Evolutionary conservation across 2,797 vertebrate genomes (phyloP).

Genomic region (Hypotaenidia okinawae): DNA sequence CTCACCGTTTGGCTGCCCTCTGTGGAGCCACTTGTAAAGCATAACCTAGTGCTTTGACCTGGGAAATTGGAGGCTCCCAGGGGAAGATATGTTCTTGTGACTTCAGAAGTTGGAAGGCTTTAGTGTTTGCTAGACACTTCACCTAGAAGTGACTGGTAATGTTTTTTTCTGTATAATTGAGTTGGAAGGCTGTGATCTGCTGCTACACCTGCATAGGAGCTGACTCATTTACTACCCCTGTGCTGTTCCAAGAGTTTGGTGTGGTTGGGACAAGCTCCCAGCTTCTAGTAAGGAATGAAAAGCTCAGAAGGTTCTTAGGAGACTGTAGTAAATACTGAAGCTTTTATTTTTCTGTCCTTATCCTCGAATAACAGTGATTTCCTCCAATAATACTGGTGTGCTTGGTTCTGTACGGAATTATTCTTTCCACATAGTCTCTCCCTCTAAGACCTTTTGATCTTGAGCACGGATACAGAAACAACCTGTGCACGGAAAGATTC

Average conservation of each 20-base stretch:
- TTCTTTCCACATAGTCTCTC: not conserved
- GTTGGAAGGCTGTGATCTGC: not conserved
- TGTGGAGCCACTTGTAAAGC: not conserved
- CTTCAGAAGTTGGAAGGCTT: not conserved
- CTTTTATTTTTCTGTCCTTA: not conserved
- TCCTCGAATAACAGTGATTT: not conserved
- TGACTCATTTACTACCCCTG: not conserved
- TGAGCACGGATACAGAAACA: not conserved
- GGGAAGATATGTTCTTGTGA: not conserved
- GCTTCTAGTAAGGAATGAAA: not conserved
- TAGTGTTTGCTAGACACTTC: not conserved
- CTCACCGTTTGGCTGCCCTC: constrained; percentile 3
- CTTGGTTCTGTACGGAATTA: not conserved
- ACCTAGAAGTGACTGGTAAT: not conserved
- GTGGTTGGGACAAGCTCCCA: not conserved
- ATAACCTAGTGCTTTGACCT: not conserved
- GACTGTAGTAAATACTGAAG: not conserved
- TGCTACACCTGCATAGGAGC: not conserved
- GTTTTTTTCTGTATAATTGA: rapidly evolving
- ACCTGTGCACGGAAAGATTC: not conserved
- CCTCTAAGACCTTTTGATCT: not conserved
- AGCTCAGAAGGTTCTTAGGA: not conserved
- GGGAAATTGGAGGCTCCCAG: not conserved
- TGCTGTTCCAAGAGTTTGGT: not conserved
- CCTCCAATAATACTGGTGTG: not conserved